These are phyloP conservation scores for Drosophila nikananu DNA, from an alignment of 1,140 invertebrate genomes.

Conservation along the genomic window DNA sequence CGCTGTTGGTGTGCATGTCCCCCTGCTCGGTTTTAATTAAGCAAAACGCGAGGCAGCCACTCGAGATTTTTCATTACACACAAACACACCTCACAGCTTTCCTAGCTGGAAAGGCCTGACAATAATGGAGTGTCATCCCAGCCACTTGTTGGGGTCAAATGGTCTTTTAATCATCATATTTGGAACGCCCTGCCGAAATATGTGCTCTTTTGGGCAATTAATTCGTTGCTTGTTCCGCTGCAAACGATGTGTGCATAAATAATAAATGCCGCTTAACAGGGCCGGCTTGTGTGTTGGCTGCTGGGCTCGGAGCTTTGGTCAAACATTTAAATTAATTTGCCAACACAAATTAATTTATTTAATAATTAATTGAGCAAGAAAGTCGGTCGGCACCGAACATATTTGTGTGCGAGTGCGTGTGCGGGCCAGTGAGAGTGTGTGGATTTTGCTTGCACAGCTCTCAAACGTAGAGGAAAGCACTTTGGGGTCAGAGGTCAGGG, in stretches of 20 bases:
- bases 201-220: constrained; percentile 62
- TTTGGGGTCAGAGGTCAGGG: constrained; percentile 28
- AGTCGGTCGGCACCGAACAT: constrained; percentile 69
- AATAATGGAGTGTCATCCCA: constrained; percentile 22
- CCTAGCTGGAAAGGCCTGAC: not conserved
- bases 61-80: constrained; percentile 76
- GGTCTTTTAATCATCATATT: constrained; percentile 67
- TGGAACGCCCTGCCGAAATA: constrained; percentile 16
- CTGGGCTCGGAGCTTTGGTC: constrained; percentile 47
- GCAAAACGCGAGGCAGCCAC: constrained; percentile 72
- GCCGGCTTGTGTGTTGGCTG: constrained; percentile 19
- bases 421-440: not conserved
- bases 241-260: constrained; percentile 69
- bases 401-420: constrained; percentile 56
- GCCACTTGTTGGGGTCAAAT: constrained; percentile 45
- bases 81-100: not conserved
- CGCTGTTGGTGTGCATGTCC: constrained; percentile 21
- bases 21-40: constrained; percentile 80
- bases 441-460: constrained; percentile 11
- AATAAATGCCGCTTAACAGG: constrained; percentile 64
- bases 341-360: constrained; percentile 81
- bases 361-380: constrained; percentile 83
- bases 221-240: constrained; percentile 52
- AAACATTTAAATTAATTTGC: constrained; percentile 82
- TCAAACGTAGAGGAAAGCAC: constrained; percentile 1